Evolutionary conservation across 2,888 invertebrate genomes (phyloP).

Genomic region (Apocheima hispidaria): DNA sequence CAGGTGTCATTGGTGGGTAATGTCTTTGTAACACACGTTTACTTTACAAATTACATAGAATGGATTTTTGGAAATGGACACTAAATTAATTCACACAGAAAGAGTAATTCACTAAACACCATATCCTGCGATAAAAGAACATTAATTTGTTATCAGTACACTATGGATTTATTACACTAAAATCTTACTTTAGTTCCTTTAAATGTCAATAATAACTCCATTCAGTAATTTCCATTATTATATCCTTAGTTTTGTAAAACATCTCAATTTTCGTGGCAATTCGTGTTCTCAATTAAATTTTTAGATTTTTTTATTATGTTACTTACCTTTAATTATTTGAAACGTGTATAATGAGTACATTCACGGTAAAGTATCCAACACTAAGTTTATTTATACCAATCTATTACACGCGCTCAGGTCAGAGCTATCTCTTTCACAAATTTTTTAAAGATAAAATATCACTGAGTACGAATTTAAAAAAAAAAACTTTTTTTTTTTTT

Average conservation of each 20-base stretch:
- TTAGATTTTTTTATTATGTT: conserved; percentile 14
- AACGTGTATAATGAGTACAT: conserved; percentile 53
- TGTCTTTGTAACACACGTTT: conserved; percentile 78
- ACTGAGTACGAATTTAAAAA: no score
- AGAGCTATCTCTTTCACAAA: no score
- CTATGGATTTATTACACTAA: conserved; percentile 33
- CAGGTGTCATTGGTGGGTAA: conserved; percentile 83
- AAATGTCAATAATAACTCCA: conserved; percentile 34
- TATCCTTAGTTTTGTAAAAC: conserved; percentile 20
- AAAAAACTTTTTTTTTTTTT: no score
- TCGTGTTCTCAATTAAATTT: conserved; percentile 15
- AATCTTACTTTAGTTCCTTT: conserved; percentile 38
- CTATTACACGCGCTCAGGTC: no score
- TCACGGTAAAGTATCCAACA: conserved; percentile 55
- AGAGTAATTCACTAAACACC: conserved; percentile 47
- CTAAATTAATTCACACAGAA: conserved; percentile 61
- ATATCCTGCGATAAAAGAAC: conserved; percentile 21
- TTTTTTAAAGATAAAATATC: no score
- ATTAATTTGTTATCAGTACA: conserved; percentile 35
- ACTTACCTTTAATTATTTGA: conserved; percentile 46
- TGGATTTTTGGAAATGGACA: conserved; percentile 44
- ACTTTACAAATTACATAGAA: conserved; percentile 38
- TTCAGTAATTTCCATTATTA: conserved; percentile 31
- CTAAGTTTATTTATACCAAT: conserved; percentile 51
- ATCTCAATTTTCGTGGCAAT: conserved; percentile 25